Conservation (phyloP, 2,113 vertebrate genomes). For the Corydoras maculifer region DNA sequence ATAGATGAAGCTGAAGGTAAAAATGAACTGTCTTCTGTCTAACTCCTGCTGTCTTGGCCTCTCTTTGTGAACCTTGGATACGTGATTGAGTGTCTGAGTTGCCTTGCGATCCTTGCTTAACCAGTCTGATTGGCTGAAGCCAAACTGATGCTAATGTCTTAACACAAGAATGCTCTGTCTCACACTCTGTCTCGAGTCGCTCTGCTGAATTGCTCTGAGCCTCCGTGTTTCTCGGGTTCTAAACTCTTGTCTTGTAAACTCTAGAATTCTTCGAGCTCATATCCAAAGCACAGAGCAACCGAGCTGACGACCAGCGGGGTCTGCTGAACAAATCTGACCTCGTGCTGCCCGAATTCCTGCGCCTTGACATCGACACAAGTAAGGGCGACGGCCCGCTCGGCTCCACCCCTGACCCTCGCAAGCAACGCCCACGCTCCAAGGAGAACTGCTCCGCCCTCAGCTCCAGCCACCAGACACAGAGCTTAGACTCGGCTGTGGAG, state of each 20-base stretch:
- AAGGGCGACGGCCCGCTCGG: conserved; percentile 52
- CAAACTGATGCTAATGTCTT: conserved; percentile 34
- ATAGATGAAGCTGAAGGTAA: conserved; percentile 99
- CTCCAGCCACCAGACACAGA: conserved; percentile 62
- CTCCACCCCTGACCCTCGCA: conserved; percentile 58
- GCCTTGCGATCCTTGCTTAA: conserved; percentile 39
- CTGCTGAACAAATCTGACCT: conserved; percentile 94
- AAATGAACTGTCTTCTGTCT: conserved; percentile 15
- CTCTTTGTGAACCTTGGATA: conserved; percentile 11
- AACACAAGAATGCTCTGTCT: conserved; percentile 50
- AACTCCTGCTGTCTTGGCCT: conserved; percentile 30
- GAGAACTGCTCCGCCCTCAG: conserved; percentile 55
- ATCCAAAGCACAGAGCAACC: conserved; percentile 97
- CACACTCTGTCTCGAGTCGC: conserved; percentile 42
- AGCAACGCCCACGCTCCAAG: conserved; percentile 54
- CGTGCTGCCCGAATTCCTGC: conserved; percentile 89
- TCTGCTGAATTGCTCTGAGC: conserved; percentile 31
- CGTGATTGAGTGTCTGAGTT: conserved; percentile 38
- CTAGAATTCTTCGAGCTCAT: conserved; percentile 98
- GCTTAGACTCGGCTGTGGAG: conserved; percentile 63
- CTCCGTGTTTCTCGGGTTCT: conserved; percentile 38
- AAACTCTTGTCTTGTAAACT: no score
- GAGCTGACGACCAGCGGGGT: conserved; percentile 97
- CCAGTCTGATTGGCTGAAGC: conserved; percentile 49
- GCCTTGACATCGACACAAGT: conserved; percentile 54